phyloP scores from a whole-genome alignment of 23 tunicate species.

The Corella eumyota region DNA sequence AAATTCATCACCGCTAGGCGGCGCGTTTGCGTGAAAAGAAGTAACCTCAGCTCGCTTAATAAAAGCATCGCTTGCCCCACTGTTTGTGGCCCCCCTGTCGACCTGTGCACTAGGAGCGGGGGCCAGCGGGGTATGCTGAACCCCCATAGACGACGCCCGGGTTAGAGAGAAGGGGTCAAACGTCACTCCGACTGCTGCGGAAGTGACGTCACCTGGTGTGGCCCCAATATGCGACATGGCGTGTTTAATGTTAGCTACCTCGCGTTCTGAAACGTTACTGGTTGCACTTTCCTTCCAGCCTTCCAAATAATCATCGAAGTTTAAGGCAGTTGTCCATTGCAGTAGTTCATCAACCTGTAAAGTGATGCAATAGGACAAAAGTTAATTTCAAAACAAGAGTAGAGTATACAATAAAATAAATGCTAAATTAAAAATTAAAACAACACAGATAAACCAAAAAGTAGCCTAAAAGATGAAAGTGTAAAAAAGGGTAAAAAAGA shows the following conservation, averaged over 20 bases:
- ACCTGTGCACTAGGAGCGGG: background rate
- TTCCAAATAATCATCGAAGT: constrained; percentile 83
- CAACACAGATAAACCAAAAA: no score
- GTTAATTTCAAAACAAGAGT: no score
- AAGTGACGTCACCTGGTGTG: constrained; percentile 1
- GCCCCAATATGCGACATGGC: background rate
- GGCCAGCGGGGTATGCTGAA: constrained; percentile 5
- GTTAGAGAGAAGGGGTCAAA: constrained; percentile 44
- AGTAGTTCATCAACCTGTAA: constrained; percentile 80
- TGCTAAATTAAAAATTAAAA: no score
- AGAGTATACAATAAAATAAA: no score
- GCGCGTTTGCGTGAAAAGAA: background rate
- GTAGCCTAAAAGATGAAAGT: no score
- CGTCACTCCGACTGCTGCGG: constrained; percentile 8
- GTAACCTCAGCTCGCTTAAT: background rate
- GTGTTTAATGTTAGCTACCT: constrained; percentile 17
- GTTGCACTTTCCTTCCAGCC: constrained; percentile 82
- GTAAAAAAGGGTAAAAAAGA: no score
- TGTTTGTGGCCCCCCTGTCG: background rate
- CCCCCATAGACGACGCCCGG: constrained; percentile 36
- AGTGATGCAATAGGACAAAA: background rate
- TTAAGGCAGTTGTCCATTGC: constrained; percentile 89
- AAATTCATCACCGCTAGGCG: no score
- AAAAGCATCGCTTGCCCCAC: background rate
- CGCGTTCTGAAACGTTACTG: constrained; percentile 61